Evolutionary conservation across 2,888 invertebrate genomes (phyloP).

Genomic region (Andrena trimmerana): DNA sequence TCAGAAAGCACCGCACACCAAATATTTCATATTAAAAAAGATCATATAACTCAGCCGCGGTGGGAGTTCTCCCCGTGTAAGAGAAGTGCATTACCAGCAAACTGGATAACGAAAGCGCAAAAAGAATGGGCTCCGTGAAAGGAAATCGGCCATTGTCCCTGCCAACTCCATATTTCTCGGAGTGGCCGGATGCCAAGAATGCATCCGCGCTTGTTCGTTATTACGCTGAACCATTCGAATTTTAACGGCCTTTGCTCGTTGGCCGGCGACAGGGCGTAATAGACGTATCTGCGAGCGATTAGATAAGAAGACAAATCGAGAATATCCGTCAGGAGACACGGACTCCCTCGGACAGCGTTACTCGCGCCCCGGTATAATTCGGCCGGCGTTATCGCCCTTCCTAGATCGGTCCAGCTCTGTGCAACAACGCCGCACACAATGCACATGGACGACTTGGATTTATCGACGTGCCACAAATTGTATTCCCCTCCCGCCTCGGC

Average conservation of each 20-base stretch:
- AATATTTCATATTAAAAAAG: too few species aligned
- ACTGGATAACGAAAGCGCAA: slow-evolving; percentile 25
- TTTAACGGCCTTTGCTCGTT: slow-evolving; percentile 38
- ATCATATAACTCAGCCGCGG: neutral
- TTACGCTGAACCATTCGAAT: slow-evolving; percentile 43
- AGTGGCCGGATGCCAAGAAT: slow-evolving; percentile 61
- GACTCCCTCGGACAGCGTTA: slow-evolving; percentile 12
- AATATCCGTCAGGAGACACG: slow-evolving; percentile 46
- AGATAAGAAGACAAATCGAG: slow-evolving; percentile 69
- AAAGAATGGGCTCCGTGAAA: slow-evolving; percentile 28
- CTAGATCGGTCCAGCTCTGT: slow-evolving; percentile 27
- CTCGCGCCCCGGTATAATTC: slow-evolving; percentile 45
- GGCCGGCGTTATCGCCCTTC: slow-evolving; percentile 45
- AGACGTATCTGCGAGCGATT: slow-evolving; percentile 58
- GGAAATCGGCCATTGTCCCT: slow-evolving; percentile 51
- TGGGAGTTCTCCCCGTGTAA: neutral
- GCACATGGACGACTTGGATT: slow-evolving; percentile 42
- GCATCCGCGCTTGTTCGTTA: slow-evolving; percentile 48
- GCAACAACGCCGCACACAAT: slow-evolving; percentile 33
- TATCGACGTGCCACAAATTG: slow-evolving; percentile 55
- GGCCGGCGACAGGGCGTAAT: slow-evolving; percentile 30
- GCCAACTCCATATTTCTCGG: slow-evolving; percentile 55
- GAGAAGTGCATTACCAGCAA: slow-evolving; percentile 27
- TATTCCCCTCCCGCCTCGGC: slow-evolving; percentile 14
- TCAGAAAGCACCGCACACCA: too few species aligned